Conservation (phyloP, 2,888 invertebrate genomes). For the Noctua comes region DNA sequence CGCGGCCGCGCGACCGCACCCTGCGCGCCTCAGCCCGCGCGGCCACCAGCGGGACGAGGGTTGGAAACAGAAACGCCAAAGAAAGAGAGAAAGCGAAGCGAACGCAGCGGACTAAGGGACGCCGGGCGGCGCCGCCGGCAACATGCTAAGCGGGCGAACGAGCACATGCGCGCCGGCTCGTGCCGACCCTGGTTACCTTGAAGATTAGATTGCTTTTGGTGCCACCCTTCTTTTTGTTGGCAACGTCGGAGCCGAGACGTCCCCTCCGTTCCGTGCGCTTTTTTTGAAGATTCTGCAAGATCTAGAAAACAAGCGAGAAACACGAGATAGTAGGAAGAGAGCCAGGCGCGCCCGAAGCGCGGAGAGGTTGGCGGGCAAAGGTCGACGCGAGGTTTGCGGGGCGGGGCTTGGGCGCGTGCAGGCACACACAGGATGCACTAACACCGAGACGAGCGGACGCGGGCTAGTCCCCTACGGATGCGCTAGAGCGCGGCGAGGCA, state of each 20-base stretch:
- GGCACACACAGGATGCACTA: conserved; percentile 86
- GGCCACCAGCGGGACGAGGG: conserved; percentile 85
- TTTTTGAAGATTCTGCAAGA: conserved; percentile 99
- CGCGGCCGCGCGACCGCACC: conserved; percentile 81
- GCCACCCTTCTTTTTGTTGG: conserved; percentile 97
- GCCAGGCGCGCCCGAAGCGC: conserved; percentile 88
- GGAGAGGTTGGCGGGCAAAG: conserved; percentile 81
- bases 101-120: conserved; percentile 87
- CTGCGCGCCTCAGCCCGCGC: conserved; percentile 82
- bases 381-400: conserved; percentile 80
- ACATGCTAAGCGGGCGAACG: conserved; percentile 90
- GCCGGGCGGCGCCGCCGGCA: conserved; percentile 87
- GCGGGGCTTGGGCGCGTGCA: conserved; percentile 79
- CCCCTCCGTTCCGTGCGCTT: conserved; percentile 99
- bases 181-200: conserved; percentile 96
- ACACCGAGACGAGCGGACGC: conserved; percentile 85
- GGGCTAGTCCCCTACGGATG: conserved; percentile 87
- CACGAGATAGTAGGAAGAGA: conserved; percentile 95
- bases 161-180: conserved; percentile 90
- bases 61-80: conserved; percentile 86
- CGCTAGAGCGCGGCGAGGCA: conserved; percentile 78
- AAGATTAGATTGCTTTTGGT: conserved; percentile 99
- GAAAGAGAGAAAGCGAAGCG: conserved; percentile 89
- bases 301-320: conserved; percentile 98
- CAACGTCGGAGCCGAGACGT: conserved; percentile 98